Percentiles rank a stretch among this genome's conserved stretches.
Conservation (phyloP, 2,797 vertebrate species). For the Pantherophis alleghaniensis region DNA sequence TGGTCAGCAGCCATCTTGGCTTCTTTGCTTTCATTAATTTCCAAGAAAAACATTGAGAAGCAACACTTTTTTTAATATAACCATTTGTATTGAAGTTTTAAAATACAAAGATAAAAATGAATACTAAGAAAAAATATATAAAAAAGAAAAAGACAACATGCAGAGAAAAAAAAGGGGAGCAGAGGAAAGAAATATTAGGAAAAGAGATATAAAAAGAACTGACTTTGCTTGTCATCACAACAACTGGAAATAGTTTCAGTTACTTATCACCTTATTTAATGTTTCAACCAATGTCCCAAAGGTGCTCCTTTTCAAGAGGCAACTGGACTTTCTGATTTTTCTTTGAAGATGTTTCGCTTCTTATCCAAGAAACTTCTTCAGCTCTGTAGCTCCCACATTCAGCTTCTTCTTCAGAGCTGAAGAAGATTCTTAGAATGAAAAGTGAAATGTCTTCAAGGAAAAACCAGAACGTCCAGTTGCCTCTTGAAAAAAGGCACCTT, state of each 20-base stretch:
- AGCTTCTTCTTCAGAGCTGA: too few species aligned
- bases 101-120: neutral
- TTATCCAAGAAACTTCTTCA: too few species aligned
- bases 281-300: neutral
- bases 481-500: too few species aligned
- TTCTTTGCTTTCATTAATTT: neutral
- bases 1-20: neutral
- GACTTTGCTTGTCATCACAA: neutral
- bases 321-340: too few species aligned
- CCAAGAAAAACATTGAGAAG: neutral
- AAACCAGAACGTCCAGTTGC: too few species aligned
- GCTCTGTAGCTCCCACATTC: too few species aligned
- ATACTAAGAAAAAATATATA: neutral
- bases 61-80: neutral
- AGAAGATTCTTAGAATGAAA: too few species aligned
- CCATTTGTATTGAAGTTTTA: neutral
- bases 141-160: neutral
- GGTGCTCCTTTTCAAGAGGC: too few species aligned
- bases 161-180: neutral
- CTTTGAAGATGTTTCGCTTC: too few species aligned
- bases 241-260: neutral
- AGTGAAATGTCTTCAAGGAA: too few species aligned
- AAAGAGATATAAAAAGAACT: neutral
- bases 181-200: neutral
- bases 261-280: neutral